Conservation (phyloP, 92 coral and sea anemone species). For the Heliopora coerulea region DNA sequence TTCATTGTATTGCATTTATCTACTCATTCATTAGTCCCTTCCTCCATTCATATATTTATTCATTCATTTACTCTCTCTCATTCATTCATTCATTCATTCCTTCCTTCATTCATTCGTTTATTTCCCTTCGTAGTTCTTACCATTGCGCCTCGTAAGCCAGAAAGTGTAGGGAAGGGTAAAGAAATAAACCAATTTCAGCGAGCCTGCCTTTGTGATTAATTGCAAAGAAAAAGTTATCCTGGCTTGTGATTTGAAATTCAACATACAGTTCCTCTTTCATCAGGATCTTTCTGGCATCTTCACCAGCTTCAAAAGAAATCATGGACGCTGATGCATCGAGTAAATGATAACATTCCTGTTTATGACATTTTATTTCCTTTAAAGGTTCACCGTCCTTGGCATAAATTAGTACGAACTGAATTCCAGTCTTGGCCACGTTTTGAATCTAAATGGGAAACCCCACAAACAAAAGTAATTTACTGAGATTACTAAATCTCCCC, state of each 20-base stretch:
- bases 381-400: constrained; percentile 59
- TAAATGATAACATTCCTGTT: constrained; percentile 75
- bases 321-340: constrained; percentile 76
- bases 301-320: constrained; percentile 76
- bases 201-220: constrained; percentile 89
- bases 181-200: constrained; percentile 89
- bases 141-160: constrained; percentile 97
- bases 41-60: too few species aligned
- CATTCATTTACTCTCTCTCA: too few species aligned
- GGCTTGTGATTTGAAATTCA: constrained; percentile 85
- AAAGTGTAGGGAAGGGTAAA: constrained; percentile 87
- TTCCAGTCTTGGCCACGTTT: constrained; percentile 67
- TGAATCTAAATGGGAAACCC: constrained; percentile 50
- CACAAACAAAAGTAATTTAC: too few species aligned
- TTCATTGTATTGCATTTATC: too few species aligned
- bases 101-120: too few species aligned
- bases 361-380: constrained; percentile 65
- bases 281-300: constrained; percentile 59
- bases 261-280: constrained; percentile 61
- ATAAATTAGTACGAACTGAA: constrained; percentile 67
- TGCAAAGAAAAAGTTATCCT: constrained; percentile 89
- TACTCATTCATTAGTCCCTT: too few species aligned
- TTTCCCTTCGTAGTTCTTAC: too few species aligned
- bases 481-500: too few species aligned
- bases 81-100: too few species aligned